Conservation (phyloP, 2,888 invertebrate species). For the Philonicus albiceps region DNA sequence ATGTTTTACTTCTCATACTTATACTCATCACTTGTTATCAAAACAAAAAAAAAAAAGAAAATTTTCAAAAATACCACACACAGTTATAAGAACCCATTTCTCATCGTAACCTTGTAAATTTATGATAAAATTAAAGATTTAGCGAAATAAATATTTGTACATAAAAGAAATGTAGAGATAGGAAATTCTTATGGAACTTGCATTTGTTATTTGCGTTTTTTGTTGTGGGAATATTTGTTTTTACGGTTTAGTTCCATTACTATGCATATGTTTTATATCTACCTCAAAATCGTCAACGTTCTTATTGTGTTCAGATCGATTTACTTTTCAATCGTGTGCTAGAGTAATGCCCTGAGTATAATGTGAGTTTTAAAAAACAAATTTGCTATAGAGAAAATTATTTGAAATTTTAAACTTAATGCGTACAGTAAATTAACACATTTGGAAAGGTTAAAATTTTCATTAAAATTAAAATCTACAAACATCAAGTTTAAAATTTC, state of each 20-base stretch:
- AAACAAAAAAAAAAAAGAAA: too few species aligned
- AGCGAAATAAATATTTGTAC: conserved; percentile 31
- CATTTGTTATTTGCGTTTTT: neutral
- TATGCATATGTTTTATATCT: conserved; percentile 10
- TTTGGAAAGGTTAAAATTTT: too few species aligned
- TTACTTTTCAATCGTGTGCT: neutral
- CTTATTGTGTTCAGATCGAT: neutral
- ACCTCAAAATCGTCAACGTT: conserved; percentile 17
- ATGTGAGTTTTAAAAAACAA: neutral
- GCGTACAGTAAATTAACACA: neutral
- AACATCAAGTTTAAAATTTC: neutral
- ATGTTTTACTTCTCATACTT: neutral
- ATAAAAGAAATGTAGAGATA: conserved; percentile 19
- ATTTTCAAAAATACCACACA: neutral
- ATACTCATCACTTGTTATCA: conserved; percentile 19
- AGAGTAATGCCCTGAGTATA: neutral
- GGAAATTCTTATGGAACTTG: conserved; percentile 15
- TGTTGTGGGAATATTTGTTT: neutral
- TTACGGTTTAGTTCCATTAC: neutral
- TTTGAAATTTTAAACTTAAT: neutral
- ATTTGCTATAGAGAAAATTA: neutral
- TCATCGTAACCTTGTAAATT: conserved; percentile 1
- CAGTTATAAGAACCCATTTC: neutral
- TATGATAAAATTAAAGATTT: neutral
- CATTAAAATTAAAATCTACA: too few species aligned